Evolutionary conservation across 2,888 invertebrate species (phyloP).

Genomic region (Spialia ferax): DNA sequence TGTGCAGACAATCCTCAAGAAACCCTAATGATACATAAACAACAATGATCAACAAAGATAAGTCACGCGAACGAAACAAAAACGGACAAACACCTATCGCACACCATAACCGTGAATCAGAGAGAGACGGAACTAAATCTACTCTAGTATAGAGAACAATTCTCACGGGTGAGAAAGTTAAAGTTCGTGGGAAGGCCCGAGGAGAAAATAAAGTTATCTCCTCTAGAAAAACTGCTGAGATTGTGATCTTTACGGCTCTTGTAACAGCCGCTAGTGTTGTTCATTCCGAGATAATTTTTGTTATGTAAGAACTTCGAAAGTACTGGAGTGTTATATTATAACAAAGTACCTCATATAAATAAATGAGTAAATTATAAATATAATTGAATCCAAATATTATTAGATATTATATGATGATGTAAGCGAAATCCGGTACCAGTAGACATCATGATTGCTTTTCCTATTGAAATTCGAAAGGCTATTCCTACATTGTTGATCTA

Average conservation of each 20-base stretch:
- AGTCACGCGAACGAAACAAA: slow-evolving; percentile 39
- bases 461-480: background rate
- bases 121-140: slow-evolving; percentile 38
- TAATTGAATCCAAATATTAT: background rate
- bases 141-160: slow-evolving; percentile 42
- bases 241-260: slow-evolving; percentile 39
- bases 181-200: slow-evolving; percentile 60
- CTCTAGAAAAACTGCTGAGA: slow-evolving; percentile 39
- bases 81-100: slow-evolving; percentile 24
- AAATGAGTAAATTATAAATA: background rate
- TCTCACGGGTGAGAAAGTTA: slow-evolving; percentile 67
- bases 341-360: slow-evolving; percentile 1
- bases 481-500: background rate
- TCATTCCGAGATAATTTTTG: slow-evolving; percentile 26
- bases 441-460: background rate
- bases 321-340: background rate
- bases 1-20: slow-evolving; percentile 22
- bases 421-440: background rate
- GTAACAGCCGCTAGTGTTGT: slow-evolving; percentile 35
- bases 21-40: slow-evolving; percentile 32
- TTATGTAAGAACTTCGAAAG: slow-evolving; percentile 24
- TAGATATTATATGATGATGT: background rate
- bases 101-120: slow-evolving; percentile 30
- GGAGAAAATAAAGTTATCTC: slow-evolving; percentile 48
- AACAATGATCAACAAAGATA: slow-evolving; percentile 36